A percentile compares a stretch with the other conserved stretches of the same genome.
phyloP scores from a whole-genome alignment of 2,797 vertebrate genomes.

The Synanceia verrucosa region DNA sequence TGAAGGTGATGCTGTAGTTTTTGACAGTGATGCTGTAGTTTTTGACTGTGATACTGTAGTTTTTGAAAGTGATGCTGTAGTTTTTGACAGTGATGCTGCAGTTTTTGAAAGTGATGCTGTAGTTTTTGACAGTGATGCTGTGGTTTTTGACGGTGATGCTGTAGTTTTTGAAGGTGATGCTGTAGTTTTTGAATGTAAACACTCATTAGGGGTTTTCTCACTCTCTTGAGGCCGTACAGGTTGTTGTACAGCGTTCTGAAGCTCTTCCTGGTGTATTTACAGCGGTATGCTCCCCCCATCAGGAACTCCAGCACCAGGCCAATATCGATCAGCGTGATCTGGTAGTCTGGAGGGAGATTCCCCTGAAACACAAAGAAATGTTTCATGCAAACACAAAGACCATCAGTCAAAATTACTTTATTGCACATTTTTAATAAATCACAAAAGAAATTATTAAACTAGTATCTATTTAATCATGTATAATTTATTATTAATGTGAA shows the following conservation, averaged over 20 bases:
- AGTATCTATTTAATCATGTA: background rate
- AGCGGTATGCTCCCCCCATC: conserved; percentile 97
- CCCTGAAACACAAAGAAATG: conserved; percentile 79
- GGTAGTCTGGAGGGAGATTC: conserved; percentile 96
- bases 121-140: rapidly evolving
- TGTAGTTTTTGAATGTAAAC: background rate
- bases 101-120: background rate
- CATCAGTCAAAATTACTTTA: background rate
- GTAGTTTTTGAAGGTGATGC: rapidly evolving
- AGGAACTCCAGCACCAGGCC: conserved; percentile 94
- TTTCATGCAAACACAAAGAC: too few species aligned
- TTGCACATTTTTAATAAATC: background rate
- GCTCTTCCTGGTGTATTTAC: conserved; percentile 93
- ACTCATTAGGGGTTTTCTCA: conserved; percentile 64
- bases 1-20: too few species aligned
- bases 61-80: too few species aligned
- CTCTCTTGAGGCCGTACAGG: conserved; percentile 94
- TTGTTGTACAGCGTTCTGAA: conserved; percentile 96
- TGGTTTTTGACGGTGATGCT: rapidly evolving
- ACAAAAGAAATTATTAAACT: background rate
- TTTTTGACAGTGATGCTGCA: background rate
- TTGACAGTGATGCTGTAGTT: too few species aligned
- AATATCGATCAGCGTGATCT: conserved; percentile 96
- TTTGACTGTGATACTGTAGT: too few species aligned
- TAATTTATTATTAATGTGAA: background rate